Base-by-base conservation (phyloP, 2,113 vertebrate species). In the Sylvia atricapilla region DNA sequence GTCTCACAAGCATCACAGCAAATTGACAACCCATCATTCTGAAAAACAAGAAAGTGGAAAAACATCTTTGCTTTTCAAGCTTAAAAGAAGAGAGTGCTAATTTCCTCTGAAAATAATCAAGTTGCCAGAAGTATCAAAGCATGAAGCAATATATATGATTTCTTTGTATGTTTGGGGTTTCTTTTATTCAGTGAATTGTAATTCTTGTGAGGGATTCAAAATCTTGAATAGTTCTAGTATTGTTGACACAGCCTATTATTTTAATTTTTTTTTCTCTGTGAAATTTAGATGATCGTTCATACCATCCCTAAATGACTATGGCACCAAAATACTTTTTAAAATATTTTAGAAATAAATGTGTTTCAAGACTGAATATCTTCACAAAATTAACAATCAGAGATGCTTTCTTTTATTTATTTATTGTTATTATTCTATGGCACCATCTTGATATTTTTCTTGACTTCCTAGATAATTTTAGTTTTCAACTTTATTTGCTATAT, bases 121-220 rank as follows among this genome's bases (percentile, higher is more conserved):
- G 8, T 46, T 82, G 6, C 7, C 27, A 30, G 46, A 69, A 64
- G 10, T 8, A 64, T 64, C 39, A 73, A 46, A 35, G 24, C 11
- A 19, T n/a, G 10, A 39, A 28, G 7, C 44, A 52, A 33, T 41
- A 50, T 10, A 21, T 2, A 44, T 72, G 11, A 56, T 47, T 80
- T 6, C 3, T 58, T 21, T 19, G 27, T n/a, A 66, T 39, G 9
- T 37, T 35, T 13, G 6, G 14, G 3, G 0, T 33, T n/a, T 22
- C 41, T 68, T 41, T 41, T 63, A 33, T 67, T 73, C 44, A 55
- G 7, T 33, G 14, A 35, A 41, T 59, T 73, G 8, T 6, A 92
- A 16, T 46, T 27, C 15, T 73, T 77, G 2, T 59, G 22, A 90
- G 16, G 11, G 6, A 37, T 50, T 81, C 1, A 60, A 72, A 68